These are phyloP conservation scores for Psephotus haematonotus DNA, from an alignment of 2,113 vertebrate species.

Conservation along the genomic window DNA sequence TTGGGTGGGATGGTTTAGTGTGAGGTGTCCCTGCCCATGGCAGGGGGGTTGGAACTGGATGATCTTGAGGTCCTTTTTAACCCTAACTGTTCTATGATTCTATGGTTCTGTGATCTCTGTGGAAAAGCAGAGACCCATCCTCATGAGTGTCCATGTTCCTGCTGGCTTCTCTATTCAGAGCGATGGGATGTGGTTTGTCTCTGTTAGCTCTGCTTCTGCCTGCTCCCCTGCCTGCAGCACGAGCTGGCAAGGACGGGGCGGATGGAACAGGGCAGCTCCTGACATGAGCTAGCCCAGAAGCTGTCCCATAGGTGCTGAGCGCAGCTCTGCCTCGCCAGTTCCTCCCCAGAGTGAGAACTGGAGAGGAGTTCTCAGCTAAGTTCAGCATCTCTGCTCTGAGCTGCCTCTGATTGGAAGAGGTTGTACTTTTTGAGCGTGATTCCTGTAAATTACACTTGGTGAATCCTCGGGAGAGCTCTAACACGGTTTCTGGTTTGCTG, in stretches of 20 bases:
- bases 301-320: background rate
- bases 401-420: constrained; percentile 49
- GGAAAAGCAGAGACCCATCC: background rate
- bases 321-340: background rate
- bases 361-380: background rate
- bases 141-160: background rate
- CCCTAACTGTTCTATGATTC: too few relatives aligned
- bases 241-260: fast-evolving
- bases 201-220: background rate
- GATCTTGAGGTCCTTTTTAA: too few relatives aligned
- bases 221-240: fast-evolving
- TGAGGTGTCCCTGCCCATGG: too few relatives aligned
- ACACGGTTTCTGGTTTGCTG: constrained; percentile 49
- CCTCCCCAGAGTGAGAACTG: background rate
- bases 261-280: background rate
- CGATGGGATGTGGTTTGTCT: fast-evolving
- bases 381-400: background rate
- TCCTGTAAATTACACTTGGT: constrained; percentile 64
- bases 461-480: constrained; percentile 40
- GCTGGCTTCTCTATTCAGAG: background rate
- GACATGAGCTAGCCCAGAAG: fast-evolving
- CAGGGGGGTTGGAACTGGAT: too few relatives aligned
- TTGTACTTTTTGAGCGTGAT: constrained; percentile 19
- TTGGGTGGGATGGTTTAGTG: too few relatives aligned
- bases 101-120: background rate